Evolutionary conservation across 2,888 invertebrate species (phyloP).

Genomic region (Arctia plantaginis): DNA sequence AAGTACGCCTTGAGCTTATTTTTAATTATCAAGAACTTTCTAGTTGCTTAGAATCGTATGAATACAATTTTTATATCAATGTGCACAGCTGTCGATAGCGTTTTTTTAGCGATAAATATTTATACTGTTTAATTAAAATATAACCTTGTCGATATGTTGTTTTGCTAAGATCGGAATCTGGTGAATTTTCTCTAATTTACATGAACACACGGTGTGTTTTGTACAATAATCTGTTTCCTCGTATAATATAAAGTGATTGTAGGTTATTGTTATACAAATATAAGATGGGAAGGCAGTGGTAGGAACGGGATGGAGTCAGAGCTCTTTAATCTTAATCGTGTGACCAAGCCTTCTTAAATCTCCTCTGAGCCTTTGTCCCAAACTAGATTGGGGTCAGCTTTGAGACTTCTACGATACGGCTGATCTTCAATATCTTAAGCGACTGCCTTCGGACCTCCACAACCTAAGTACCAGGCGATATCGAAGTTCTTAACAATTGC

Average conservation of each 20-base stretch:
- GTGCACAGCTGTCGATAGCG: conserved; percentile 19
- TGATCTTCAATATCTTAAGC: no score
- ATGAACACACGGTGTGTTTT: neutral
- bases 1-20: neutral
- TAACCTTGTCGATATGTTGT: conserved; percentile 27
- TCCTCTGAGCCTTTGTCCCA: no score
- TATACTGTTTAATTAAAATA: conserved; percentile 33
- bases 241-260: neutral
- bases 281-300: no score
- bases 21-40: neutral
- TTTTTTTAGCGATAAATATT: conserved; percentile 36
- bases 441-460: no score
- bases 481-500: no score
- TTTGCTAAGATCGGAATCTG: conserved; percentile 2
- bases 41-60: no score
- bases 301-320: no score
- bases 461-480: no score
- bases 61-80: conserved; percentile 14
- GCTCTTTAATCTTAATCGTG: no score
- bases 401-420: no score
- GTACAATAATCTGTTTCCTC: neutral
- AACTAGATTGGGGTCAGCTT: no score
- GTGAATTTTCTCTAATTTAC: neutral
- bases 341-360: no score
- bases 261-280: neutral